Evolutionary conservation across 2,888 invertebrate species (phyloP).

Genomic region (Rutpela maculata): DNA sequence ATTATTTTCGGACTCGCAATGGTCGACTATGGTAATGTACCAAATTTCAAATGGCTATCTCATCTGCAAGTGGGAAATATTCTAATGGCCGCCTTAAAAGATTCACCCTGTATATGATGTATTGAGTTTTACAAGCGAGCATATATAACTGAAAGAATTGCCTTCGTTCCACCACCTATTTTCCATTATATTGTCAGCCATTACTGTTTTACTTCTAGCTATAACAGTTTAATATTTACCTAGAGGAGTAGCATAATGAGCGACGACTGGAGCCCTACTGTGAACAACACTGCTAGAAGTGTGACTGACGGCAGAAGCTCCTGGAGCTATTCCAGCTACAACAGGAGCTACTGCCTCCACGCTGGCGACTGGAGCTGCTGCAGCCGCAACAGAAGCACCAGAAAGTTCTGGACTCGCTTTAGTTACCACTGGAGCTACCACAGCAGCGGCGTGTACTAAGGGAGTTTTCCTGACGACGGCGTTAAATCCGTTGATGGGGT

Average conservation of each 20-base stretch:
- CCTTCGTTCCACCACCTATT: too few species aligned
- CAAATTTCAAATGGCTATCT: too few species aligned
- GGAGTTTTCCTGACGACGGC: slow-evolving; percentile 77
- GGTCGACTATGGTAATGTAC: too few species aligned
- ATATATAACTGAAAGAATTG: too few species aligned
- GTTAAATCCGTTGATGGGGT: slow-evolving; percentile 76
- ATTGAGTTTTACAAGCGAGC: too few species aligned
- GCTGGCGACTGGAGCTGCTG: background rate
- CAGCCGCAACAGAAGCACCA: slow-evolving; percentile 47
- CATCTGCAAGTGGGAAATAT: too few species aligned
- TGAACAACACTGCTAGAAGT: slow-evolving; percentile 44
- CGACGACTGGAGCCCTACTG: slow-evolving; percentile 10
- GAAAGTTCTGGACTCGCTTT: slow-evolving; percentile 44
- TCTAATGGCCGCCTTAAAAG: too few species aligned
- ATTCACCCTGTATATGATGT: too few species aligned
- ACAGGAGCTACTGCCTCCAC: slow-evolving; percentile 53
- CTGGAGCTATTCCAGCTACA: slow-evolving; percentile 55
- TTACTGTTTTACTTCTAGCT: too few species aligned
- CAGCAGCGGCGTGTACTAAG: slow-evolving; percentile 55
- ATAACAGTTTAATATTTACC: slow-evolving; percentile 33
- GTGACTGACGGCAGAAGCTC: slow-evolving; percentile 8
- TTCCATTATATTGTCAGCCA: too few species aligned
- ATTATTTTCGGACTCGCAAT: too few species aligned
- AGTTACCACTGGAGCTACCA: slow-evolving; percentile 45
- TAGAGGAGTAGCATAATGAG: slow-evolving; percentile 27